Evolutionary conservation across 2,113 vertebrate genomes (phyloP).

Genomic region (Octodon degus): DNA sequence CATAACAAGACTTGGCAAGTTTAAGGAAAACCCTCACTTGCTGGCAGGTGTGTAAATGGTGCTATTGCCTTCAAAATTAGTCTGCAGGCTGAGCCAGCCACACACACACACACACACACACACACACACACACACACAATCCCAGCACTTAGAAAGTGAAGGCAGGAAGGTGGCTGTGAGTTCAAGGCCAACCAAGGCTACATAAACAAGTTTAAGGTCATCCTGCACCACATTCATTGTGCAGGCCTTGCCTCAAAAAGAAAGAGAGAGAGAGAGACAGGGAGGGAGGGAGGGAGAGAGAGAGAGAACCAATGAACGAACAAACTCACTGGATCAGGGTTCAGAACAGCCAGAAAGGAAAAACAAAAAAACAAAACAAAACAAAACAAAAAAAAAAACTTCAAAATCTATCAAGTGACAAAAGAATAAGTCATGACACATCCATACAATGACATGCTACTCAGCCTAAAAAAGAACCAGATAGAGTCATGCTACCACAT

Average conservation of each 20-base stretch:
- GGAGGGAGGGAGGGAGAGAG: too few species aligned
- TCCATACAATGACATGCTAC: neutral
- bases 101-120: neutral
- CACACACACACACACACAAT: neutral
- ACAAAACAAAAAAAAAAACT: too few species aligned
- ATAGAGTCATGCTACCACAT: neutral
- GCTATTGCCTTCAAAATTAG: neutral
- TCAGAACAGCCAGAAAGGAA: neutral
- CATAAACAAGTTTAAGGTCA: neutral
- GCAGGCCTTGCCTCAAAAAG: neutral
- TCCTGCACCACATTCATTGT: neutral
- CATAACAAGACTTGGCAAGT: rapidly evolving
- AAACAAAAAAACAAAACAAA: too few species aligned
- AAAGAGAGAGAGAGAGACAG: neutral
- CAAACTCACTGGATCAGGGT: neutral
- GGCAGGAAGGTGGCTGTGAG: neutral
- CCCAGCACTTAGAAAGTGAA: neutral
- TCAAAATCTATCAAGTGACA: neutral
- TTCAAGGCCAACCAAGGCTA: neutral
- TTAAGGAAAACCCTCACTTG: neutral
- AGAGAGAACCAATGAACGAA: neutral
- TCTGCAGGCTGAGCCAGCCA: too few species aligned
- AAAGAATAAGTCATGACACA: rapidly evolving
- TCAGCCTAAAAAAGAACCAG: neutral
- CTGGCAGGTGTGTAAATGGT: neutral